phyloP scores from a whole-genome alignment of 2,113 vertebrate genomes.

The Thamnophis sirtalis region DNA sequence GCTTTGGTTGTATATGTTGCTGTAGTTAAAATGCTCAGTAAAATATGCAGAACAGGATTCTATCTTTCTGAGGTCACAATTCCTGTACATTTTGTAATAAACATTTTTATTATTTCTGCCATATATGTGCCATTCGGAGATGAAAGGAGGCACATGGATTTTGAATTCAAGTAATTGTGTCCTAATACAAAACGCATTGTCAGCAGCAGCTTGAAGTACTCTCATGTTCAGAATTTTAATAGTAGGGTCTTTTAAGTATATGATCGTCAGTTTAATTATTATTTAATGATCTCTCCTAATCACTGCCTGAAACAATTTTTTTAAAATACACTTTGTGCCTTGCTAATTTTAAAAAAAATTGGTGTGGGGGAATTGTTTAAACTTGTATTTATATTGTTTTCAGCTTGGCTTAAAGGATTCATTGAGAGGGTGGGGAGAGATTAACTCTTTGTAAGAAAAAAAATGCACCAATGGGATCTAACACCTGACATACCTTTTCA shows the following conservation, averaged over 20 bases:
- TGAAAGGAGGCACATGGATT: not conserved
- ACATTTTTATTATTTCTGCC: not conserved
- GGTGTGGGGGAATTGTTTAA: not conserved
- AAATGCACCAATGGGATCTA: conserved; percentile 7
- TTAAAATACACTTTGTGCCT: not conserved
- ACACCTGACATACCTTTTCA: conserved; percentile 57
- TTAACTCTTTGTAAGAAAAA: conserved; percentile 29
- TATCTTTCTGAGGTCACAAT: not conserved
- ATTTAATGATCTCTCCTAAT: not conserved
- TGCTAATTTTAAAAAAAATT: not conserved
- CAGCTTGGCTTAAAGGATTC: not conserved
- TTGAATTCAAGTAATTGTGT: not conserved
- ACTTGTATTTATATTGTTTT: not conserved
- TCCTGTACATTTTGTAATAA: not conserved
- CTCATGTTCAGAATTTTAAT: not conserved
- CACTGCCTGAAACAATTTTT: not conserved
- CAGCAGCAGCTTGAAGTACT: not conserved
- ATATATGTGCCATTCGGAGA: not conserved
- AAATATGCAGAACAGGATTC: not conserved
- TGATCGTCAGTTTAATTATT: not conserved
- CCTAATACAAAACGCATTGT: not conserved
- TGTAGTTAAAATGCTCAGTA: not conserved
- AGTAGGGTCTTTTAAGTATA: not conserved
- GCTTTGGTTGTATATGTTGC: not conserved
- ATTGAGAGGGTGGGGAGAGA: not conserved